Evolutionary conservation across 2,888 invertebrate species (phyloP), one percentile per base, ranked within the genome.

Genomic region (Psylliodes chrysocephalus): DNA sequence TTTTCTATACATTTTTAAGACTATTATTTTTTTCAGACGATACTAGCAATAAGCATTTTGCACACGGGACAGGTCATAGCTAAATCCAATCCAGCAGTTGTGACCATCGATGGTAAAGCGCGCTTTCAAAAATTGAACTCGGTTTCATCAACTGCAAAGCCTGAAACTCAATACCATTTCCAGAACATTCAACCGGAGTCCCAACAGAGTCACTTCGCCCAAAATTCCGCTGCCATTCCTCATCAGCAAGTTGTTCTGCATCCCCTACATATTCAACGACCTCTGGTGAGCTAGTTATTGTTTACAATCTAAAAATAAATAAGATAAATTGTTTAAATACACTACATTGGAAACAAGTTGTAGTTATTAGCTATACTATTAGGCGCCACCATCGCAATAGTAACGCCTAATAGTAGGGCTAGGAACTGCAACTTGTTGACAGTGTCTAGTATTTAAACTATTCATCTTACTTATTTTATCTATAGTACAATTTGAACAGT

Each of bases 171-270:
- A 14, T 12, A 53, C 4, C 55, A 62, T 28, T 51, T 35, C 12
- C 51, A 51, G 28, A 38, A 18, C 3, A 22, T 28, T 1, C 49
- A 60, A 55, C 35, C 55, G 5, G 55, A 55, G n/a, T 55, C 49
- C 14, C 42, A 28, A 8, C 30, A 12, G n/a, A 49, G 40, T 49
- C 30, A 59, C 35, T 38, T 28, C 18, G 8, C 28, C 28, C 59
- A 51, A 38, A 53, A 49, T 51, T 22, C 54, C 8, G 51, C 64
- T 8, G 42, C 59, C n/a, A 15, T 54, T 56, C 52, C 71, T 7
- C 75, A 76, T 51, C 74, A 71, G 51, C 69, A 64, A 38, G 47
- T 59, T 56, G 47, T 59, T 56, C 62, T 57, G 56, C 56, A 30
- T 52, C 66, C 25, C 63, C 64, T 40, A 57, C 28, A 64, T 22